These are phyloP conservation scores for Trematocara caparti DNA, from an alignment of 2,797 vertebrate genomes.

Conservation along the genomic window DNA sequence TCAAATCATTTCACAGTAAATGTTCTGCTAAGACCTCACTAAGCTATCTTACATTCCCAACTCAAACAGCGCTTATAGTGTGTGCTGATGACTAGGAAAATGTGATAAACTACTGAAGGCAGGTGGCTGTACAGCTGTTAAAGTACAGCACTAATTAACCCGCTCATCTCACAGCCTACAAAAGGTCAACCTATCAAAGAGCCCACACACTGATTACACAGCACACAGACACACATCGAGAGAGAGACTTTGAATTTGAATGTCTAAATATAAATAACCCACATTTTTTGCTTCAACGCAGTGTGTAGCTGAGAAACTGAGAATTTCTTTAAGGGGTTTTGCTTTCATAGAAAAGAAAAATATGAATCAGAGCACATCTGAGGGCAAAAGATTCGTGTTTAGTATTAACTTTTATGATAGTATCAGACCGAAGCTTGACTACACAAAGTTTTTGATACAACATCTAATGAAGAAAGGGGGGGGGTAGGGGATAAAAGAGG, in stretches of 20 bases:
- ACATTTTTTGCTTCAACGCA: not conserved
- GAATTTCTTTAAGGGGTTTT: slow-evolving; percentile 11
- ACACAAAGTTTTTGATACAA: slow-evolving; percentile 3
- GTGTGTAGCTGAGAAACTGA: not conserved
- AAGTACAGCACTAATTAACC: slow-evolving; percentile 45
- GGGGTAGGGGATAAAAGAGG: slow-evolving; percentile 1
- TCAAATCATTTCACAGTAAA: not conserved
- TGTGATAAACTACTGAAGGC: slow-evolving; percentile 28
- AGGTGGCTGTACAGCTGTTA: slow-evolving; percentile 31
- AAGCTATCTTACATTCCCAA: not conserved
- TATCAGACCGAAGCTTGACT: not conserved
- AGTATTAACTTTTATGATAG: not conserved
- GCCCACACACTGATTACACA: slow-evolving; percentile 13
- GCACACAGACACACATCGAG: not conserved
- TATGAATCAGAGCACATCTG: not conserved
- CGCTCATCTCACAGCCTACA: slow-evolving; percentile 38
- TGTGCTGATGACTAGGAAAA: not conserved
- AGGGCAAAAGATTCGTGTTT: not conserved
- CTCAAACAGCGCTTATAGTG: not conserved
- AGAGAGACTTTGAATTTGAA: not conserved
- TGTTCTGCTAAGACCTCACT: not conserved
- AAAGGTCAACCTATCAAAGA: slow-evolving; percentile 18
- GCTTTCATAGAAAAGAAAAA: slow-evolving; percentile 11
- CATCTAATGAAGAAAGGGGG: slow-evolving; percentile 2
- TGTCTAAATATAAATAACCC: not conserved